These are phyloP conservation scores for Leptinotarsa undecemlineata DNA, from an alignment of 1,140 invertebrate genomes.

Conservation along the genomic window DNA sequence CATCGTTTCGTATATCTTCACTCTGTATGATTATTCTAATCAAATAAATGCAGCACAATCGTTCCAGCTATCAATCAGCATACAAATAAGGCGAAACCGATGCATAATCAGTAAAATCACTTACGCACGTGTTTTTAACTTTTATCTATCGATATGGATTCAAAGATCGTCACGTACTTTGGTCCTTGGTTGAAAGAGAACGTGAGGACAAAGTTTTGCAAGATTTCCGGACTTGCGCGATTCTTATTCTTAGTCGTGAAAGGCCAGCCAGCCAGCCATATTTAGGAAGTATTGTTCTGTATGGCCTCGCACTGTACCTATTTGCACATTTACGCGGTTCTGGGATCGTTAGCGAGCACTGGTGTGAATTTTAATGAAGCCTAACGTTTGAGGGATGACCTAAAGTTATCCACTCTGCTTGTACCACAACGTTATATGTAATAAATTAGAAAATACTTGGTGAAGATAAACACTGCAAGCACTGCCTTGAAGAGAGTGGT, in stretches of 20 bases:
- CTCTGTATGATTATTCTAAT: not conserved
- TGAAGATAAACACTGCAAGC: too few relatives aligned
- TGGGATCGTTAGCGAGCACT: not conserved
- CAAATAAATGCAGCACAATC: not conserved
- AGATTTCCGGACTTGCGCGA: constrained; percentile 34
- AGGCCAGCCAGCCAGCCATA: constrained; percentile 48
- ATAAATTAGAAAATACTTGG: too few relatives aligned
- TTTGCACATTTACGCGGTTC: constrained; percentile 32
- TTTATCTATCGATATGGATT: not conserved
- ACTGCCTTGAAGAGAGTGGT: too few relatives aligned
- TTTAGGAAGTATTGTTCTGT: constrained; percentile 45
- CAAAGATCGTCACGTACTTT: not conserved
- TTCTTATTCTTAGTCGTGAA: constrained; percentile 37
- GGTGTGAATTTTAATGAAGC: not conserved
- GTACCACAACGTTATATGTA: too few relatives aligned
- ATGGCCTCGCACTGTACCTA: constrained; percentile 40
- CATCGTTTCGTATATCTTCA: not conserved
- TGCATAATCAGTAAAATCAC: not conserved
- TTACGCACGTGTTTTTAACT: not conserved
- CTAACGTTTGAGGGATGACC: too few relatives aligned
- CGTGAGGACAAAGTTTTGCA: constrained; percentile 37
- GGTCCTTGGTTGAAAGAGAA: constrained; percentile 43
- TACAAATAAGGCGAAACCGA: constrained; percentile 5
- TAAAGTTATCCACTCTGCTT: too few relatives aligned
- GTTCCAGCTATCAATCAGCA: not conserved